Conservation (phyloP, 2,888 invertebrate species). For the Campaea margaritaria region DNA sequence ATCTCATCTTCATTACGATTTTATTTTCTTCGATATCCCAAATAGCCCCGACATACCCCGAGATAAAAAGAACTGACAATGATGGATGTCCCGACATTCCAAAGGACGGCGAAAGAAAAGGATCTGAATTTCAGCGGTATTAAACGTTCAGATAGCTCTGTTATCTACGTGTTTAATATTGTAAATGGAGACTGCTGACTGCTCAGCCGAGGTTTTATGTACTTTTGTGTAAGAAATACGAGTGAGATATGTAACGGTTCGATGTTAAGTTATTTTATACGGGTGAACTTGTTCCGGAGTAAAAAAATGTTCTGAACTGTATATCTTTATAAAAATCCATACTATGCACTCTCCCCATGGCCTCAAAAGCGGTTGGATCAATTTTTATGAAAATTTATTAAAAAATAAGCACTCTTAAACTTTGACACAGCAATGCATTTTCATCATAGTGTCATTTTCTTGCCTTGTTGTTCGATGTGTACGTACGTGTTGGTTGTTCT, state of each 20-base stretch:
- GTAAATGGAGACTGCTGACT: neutral
- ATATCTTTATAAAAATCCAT: too few species aligned
- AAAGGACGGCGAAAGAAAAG: constrained; percentile 2
- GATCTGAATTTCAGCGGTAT: neutral
- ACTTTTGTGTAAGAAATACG: neutral
- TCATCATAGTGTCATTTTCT: too few species aligned
- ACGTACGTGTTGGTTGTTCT: too few species aligned
- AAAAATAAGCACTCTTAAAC: too few species aligned
- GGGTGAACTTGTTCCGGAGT: too few species aligned
- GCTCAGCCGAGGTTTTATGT: neutral
- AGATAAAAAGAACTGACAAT: constrained; percentile 8
- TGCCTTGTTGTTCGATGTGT: too few species aligned
- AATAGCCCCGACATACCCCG: neutral
- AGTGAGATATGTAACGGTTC: neutral
- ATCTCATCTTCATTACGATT: constrained; percentile 7
- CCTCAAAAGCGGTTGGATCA: too few species aligned
- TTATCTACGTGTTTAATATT: constrained; percentile 5
- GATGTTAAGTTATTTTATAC: neutral
- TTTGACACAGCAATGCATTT: too few species aligned
- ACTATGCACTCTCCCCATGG: too few species aligned
- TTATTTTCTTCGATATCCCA: neutral
- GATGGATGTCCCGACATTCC: constrained; percentile 6
- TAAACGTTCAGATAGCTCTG: neutral
- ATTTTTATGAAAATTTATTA: too few species aligned
- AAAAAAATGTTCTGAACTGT: too few species aligned